Evolutionary conservation across 2,797 vertebrate genomes (phyloP).

Genomic region (Alexandromys oeconomus): DNA sequence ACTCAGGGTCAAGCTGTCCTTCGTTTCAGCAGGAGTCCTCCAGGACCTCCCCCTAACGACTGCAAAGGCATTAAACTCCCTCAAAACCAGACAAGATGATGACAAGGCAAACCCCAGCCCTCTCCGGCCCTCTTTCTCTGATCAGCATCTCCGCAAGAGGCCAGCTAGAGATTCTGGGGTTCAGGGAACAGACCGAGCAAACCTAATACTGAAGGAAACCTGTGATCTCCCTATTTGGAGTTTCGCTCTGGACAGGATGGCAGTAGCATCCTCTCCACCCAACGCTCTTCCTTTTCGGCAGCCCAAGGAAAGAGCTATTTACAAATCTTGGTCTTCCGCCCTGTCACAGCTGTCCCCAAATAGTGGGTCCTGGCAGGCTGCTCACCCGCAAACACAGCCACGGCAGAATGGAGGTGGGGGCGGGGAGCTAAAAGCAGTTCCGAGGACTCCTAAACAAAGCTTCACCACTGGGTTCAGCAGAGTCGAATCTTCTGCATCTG

Average conservation of each 20-base stretch:
- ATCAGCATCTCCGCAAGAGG: slow-evolving; percentile 13
- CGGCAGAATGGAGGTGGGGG: background rate
- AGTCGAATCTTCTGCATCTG: background rate
- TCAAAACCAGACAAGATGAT: slow-evolving; percentile 10
- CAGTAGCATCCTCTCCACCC: slow-evolving; percentile 69
- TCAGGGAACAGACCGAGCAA: slow-evolving; percentile 31
- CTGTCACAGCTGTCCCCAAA: slow-evolving; percentile 51
- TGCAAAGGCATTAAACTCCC: slow-evolving; percentile 32
- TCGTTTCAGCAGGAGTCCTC: background rate
- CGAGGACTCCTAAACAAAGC: slow-evolving; percentile 6
- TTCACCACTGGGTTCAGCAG: fast-evolving
- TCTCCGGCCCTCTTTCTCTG: background rate
- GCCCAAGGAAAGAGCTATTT: slow-evolving; percentile 74
- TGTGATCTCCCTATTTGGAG: slow-evolving; percentile 32
- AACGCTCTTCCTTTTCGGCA: slow-evolving; percentile 77
- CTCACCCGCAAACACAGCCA: slow-evolving; percentile 59
- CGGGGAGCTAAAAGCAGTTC: background rate
- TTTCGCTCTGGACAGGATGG: slow-evolving; percentile 66
- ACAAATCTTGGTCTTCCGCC: slow-evolving; percentile 73
- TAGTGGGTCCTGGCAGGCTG: slow-evolving; percentile 32
- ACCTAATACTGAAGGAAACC: background rate
- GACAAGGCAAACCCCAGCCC: background rate
- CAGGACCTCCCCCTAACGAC: background rate
- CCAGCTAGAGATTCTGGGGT: background rate
- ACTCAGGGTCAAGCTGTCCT: background rate